phyloP scores from a whole-genome alignment of 2,113 vertebrate genomes.

The Pleuronectes platessa region DNA sequence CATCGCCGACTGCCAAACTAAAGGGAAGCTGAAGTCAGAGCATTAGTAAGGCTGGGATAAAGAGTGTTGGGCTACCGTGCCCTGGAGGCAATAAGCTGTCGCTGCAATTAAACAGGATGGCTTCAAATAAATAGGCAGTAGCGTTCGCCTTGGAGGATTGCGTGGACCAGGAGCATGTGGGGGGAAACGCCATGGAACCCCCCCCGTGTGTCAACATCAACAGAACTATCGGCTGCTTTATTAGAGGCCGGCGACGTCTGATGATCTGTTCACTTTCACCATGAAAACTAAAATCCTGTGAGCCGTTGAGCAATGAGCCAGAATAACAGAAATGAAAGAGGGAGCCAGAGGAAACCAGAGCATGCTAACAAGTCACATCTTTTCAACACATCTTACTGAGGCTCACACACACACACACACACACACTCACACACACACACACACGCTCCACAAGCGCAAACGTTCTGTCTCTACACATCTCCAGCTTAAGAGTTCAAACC shows the following conservation, averaged over 20 bases:
- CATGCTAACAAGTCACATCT: constrained; percentile 62
- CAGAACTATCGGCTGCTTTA: constrained; percentile 20
- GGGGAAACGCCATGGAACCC: not conserved
- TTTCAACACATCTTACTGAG: constrained; percentile 34
- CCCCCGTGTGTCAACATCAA: not conserved
- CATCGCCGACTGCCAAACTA: constrained; percentile 47
- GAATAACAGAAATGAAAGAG: constrained; percentile 18
- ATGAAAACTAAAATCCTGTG: constrained; percentile 6
- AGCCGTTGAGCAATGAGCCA: constrained; percentile 30
- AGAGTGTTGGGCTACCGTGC: constrained; percentile 19
- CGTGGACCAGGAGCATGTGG: not conserved
- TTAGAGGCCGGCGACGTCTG: constrained; percentile 19
- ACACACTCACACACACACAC: not conserved
- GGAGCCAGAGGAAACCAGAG: constrained; percentile 32
- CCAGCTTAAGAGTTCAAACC: not conserved
- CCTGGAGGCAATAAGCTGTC: constrained; percentile 22
- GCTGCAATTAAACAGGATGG: constrained; percentile 18
- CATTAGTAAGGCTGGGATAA: constrained; percentile 49
- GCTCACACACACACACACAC: not conserved
- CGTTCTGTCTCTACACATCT: constrained; percentile 17
- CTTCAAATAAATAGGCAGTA: constrained; percentile 22
- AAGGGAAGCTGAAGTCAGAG: constrained; percentile 26
- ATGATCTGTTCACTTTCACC: constrained; percentile 5
- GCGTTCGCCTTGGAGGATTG: constrained; percentile 10
- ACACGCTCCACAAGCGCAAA: constrained; percentile 21